Evolutionary conservation across 2,113 vertebrate genomes (phyloP).

Genomic region (Tachysurus fulvidraco): DNA sequence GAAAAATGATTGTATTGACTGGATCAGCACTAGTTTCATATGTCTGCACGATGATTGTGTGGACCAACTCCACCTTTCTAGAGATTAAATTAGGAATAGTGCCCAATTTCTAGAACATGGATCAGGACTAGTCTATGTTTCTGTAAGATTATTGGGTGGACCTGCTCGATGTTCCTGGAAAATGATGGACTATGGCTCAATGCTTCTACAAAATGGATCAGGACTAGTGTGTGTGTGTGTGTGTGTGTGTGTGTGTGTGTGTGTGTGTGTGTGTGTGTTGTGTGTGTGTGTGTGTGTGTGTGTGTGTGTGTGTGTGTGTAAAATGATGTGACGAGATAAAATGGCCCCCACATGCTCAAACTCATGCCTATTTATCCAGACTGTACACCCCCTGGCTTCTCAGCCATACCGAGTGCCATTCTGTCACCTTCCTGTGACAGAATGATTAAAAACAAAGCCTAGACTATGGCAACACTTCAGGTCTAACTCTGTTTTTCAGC

Average conservation of each 20-base stretch:
- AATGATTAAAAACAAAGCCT: conserved; percentile 21
- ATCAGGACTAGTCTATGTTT: background rate
- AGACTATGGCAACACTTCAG: background rate
- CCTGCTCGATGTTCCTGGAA: background rate
- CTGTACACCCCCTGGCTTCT: background rate
- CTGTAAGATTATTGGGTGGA: background rate
- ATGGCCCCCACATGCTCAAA: background rate
- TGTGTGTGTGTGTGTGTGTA: background rate
- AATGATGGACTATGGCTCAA: background rate
- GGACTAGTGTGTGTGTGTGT: background rate
- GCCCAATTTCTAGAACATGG: background rate
- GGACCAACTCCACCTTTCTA: background rate
- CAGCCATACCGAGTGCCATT: background rate
- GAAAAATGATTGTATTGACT: no score
- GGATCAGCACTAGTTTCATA: background rate
- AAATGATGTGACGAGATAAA: background rate
- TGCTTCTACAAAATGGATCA: background rate
- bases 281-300: background rate
- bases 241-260: background rate
- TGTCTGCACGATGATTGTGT: background rate
- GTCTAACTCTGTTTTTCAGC: background rate
- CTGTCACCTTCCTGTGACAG: background rate
- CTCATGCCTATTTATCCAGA: background rate
- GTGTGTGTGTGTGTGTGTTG: background rate
- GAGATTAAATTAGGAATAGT: background rate